Evolutionary conservation across 2,888 invertebrate species (phyloP), one percentile per base, ranked within the genome.

Genomic region (Drosophila suboccidentalis): DNA sequence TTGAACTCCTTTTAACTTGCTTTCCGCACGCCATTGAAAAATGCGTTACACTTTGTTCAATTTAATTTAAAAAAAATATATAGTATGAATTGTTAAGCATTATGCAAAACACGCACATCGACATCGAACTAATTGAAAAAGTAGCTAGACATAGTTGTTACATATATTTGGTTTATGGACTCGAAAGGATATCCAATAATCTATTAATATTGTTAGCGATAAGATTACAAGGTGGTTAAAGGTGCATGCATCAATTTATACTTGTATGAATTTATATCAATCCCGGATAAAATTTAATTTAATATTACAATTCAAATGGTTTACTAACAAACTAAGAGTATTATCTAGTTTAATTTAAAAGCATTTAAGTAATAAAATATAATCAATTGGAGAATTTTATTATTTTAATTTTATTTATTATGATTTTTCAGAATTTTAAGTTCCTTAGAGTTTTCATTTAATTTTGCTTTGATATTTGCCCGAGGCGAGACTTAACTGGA

Each of bases 91-190:
- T 47, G 51, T 26, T 41, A 74, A 78, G 87, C 89, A 82, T 74
- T 79, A 78, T 89, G 85, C 85, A 85, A 87, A 87, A 85, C 86
- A 87, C 82, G 75, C 90, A 87, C 82, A 59, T 26, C 11, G 36
- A 44, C 15, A 75, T 75, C 51, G 50, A 79, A 83, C 72, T 69
- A 78, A 73, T 70, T 60, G 53, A 39, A 53, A 53, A 50, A 54
- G 49, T 64, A 78, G 55, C 43, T 43, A 41, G 50, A 41, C 44
- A 36, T 57, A 51, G 43, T 47, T 39, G 29, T 72, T 61, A 39
- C 58, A 57, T 61, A 39, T 61, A 57, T 53, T 63, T 75, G 77
- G 80, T 71, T 71, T 50, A 58, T 58, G 80, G 59, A 38, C 47
- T 22, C 55, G 44, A 13, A 44, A 34, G 44, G 15, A 54, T 43